Percentiles rank a stretch among this genome's conserved stretches.
Conservation (phyloP, 1,140 invertebrate species). For the Wasmannia auropunctata region DNA sequence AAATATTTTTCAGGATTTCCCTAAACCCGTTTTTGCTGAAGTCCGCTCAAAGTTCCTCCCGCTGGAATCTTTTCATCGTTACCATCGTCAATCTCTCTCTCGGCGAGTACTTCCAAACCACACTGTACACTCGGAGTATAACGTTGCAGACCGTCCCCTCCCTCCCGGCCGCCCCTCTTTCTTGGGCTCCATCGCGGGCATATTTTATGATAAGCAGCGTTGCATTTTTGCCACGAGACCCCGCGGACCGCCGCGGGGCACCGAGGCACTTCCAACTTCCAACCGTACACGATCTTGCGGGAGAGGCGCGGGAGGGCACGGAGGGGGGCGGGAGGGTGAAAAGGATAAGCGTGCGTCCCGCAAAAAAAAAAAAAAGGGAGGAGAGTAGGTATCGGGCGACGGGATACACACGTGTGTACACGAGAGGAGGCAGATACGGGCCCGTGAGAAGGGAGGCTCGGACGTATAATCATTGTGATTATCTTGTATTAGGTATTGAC, state of each 20-base stretch:
- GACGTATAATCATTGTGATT: constrained; percentile 84
- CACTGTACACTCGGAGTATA: constrained; percentile 39
- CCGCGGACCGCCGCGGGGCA: constrained; percentile 62
- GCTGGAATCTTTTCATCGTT: constrained; percentile 24
- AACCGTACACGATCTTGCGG: constrained; percentile 73
- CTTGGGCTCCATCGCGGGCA: constrained; percentile 72
- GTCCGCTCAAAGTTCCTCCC: background rate
- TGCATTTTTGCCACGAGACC: constrained; percentile 78
- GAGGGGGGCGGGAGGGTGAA: constrained; percentile 50
- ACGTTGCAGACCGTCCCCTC: background rate
- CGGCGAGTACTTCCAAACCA: constrained; percentile 39
- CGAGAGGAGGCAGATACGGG: constrained; percentile 61
- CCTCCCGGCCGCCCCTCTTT: background rate
- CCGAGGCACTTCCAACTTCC: constrained; percentile 59
- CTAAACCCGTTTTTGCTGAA: background rate
- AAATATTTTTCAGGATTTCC: background rate
- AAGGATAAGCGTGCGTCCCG: constrained; percentile 60
- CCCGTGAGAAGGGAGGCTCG: constrained; percentile 73
- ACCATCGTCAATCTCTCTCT: constrained; percentile 52
- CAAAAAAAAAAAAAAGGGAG: constrained; percentile 36
- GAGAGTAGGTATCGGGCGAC: constrained; percentile 34
- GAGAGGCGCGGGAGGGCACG: constrained; percentile 10
- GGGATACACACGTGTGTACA: constrained; percentile 55
- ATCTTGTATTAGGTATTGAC: constrained; percentile 85
- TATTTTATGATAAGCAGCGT: constrained; percentile 85